Percentiles rank a stretch among this genome's conserved stretches.
Evolutionary conservation across 2,888 invertebrate genomes (phyloP).

Genomic region (Parnassius smintheus): DNA sequence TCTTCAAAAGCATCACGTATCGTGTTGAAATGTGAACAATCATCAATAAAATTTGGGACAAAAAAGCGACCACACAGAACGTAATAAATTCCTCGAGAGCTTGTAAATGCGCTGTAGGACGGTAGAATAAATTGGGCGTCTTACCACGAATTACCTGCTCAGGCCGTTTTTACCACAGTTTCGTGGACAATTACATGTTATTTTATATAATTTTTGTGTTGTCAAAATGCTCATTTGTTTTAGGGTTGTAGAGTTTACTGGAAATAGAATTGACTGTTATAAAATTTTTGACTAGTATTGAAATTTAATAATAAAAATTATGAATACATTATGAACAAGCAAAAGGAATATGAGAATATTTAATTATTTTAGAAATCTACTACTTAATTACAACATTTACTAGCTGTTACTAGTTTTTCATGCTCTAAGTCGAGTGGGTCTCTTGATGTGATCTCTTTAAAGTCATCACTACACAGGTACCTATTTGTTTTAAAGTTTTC

Average conservation of each 20-base stretch:
- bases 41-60: constrained; percentile 29
- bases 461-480: too few relatives aligned
- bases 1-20: neutral
- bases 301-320: too few relatives aligned
- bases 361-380: too few relatives aligned
- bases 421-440: too few relatives aligned
- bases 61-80: constrained; percentile 39
- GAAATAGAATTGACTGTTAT: neutral
- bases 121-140: constrained; percentile 47
- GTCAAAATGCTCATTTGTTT: neutral
- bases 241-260: neutral
- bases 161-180: constrained; percentile 28
- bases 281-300: too few relatives aligned
- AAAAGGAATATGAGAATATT: too few relatives aligned
- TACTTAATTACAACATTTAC: too few relatives aligned
- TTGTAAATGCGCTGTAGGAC: constrained; percentile 38
- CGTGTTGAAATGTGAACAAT: constrained; percentile 2
- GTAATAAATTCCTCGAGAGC: constrained; percentile 39
- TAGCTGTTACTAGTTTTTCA: too few relatives aligned
- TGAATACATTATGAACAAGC: too few relatives aligned
- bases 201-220: constrained; percentile 36
- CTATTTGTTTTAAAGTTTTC: too few relatives aligned
- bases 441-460: too few relatives aligned
- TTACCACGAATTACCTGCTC: constrained; percentile 29
- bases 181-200: constrained; percentile 45